Conservation (phyloP, 2,888 invertebrate genomes). For the Ectemnius lituratus region DNA sequence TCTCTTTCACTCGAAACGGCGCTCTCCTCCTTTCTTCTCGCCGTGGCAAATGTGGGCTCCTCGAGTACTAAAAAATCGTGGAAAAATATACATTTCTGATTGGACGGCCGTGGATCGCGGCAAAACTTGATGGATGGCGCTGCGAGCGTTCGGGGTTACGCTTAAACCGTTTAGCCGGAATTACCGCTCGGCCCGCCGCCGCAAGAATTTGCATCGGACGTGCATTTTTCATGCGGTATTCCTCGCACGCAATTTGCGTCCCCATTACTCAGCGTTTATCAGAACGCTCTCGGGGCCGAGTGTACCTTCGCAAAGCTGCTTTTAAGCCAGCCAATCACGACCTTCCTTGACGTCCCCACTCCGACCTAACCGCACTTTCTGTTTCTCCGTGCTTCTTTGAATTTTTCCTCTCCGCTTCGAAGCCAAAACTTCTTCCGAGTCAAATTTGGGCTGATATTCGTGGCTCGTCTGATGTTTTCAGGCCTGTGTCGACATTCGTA, state of each 20-base stretch:
- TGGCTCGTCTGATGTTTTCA: too few relatives aligned
- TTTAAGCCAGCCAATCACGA: background rate
- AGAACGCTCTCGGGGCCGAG: constrained; percentile 35
- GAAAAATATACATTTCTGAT: constrained; percentile 7
- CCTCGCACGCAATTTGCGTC: constrained; percentile 60
- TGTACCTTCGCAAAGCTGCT: constrained; percentile 8
- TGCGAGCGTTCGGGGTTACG: constrained; percentile 15
- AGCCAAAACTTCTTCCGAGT: too few relatives aligned
- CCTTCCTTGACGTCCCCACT: background rate
- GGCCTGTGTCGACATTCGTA: too few relatives aligned
- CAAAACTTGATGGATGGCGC: constrained; percentile 15
- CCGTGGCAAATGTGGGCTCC: background rate
- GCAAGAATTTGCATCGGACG: constrained; percentile 54
- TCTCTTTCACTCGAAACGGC: too few relatives aligned
- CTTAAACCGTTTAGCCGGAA: constrained; percentile 25
- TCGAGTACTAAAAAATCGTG: constrained; percentile 6
- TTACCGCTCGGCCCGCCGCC: constrained; percentile 23
- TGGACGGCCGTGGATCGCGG: constrained; percentile 7
- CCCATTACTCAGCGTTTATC: constrained; percentile 68
- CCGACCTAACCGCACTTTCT: constrained; percentile 6
- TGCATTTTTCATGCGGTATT: constrained; percentile 56
- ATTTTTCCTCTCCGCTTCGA: constrained; percentile 38
- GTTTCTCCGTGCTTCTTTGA: constrained; percentile 39
- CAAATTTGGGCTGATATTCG: too few relatives aligned
- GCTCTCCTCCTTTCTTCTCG: background rate